Evolutionary conservation across 2,113 vertebrate genomes (phyloP), one percentile per base, ranked within the genome.

Genomic region (Nothobranchius furzeri): DNA sequence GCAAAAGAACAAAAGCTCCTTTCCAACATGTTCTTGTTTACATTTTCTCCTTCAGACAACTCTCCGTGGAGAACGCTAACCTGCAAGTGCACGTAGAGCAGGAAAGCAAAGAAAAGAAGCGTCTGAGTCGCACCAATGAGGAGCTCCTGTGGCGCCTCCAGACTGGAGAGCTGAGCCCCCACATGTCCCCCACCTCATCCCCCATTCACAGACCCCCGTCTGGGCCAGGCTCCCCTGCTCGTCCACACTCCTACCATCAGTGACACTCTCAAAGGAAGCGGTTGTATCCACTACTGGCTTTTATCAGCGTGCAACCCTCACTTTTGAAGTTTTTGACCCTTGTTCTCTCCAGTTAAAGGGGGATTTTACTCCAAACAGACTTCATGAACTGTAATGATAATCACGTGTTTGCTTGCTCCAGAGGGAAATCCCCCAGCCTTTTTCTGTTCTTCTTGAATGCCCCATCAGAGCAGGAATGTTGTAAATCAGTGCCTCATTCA

Each of bases 111-210:
- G 96, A 99, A 88, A 99, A 99, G 92, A 99, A 99, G 88, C 93
- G 96, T 4, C 77, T 99, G 81, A 99, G 97, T 87, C 93, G 95
- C 68, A 99, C 92, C 53, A 99, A 99, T 0, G 97, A 99, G 85
- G 97, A 99, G 82, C 93, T 99, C 65, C 90, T 99, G 73, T 98
- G 97, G 98, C 96, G 96, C 54, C 95, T 99, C 12, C 95, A 99
- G 86, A 95, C 95, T 0, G 94, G 95, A 30, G 96, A 98, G 42
- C 91, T 95, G 55, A 99, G 96, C 79, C 97, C 96, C 54, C 95
- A 89, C 76, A 92, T 96, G 79, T 94, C 95, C 8, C 93, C 96
- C 0, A 74, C 92, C 0, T 82, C 88, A 64, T 95, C 96, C 0
- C 95, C 95, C 7, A 81, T 95, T 45, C 95, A 95, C 68, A 91